Evolutionary conservation across 2,888 invertebrate species (phyloP).

Genomic region (Cheilosia vernalis): DNA sequence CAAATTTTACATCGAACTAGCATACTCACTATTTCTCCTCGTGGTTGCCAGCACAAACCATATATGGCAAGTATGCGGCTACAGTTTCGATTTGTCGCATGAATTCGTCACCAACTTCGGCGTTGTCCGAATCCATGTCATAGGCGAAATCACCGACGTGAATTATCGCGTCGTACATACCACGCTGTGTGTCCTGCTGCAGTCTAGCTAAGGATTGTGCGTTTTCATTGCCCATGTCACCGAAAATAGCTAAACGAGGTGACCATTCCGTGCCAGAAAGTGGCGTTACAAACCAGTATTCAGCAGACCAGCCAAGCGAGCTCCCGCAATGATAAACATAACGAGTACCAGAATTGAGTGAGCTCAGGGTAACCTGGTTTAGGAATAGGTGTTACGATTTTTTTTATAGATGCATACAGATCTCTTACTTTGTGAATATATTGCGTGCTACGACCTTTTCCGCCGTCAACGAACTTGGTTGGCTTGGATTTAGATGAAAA

Average conservation of each 20-base stretch:
- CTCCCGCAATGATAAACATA: constrained; percentile 94
- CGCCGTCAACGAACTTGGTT: constrained; percentile 90
- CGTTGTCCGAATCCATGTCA: constrained; percentile 93
- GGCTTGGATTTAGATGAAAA: constrained; percentile 85
- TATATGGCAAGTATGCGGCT: constrained; percentile 95
- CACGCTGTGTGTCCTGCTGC: constrained; percentile 92
- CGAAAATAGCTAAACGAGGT: constrained; percentile 93
- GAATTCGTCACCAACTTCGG: constrained; percentile 93
- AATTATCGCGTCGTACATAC: constrained; percentile 92
- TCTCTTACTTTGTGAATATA: constrained; percentile 90
- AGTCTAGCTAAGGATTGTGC: constrained; percentile 92
- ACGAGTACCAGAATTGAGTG: constrained; percentile 86
- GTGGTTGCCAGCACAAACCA: constrained; percentile 97
- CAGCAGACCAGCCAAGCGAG: constrained; percentile 90
- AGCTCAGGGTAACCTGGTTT: constrained; percentile 83
- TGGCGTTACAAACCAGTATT: constrained; percentile 90
- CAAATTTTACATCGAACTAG: background rate
- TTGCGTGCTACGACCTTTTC: constrained; percentile 86
- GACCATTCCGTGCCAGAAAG: constrained; percentile 89
- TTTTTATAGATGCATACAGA: constrained; percentile 55
- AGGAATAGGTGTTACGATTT: background rate
- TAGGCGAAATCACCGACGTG: constrained; percentile 98
- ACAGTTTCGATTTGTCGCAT: constrained; percentile 96
- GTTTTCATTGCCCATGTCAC: constrained; percentile 97
- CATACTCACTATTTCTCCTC: constrained; percentile 90